These are phyloP conservation scores for Drosophila pallidifrons DNA, from an alignment of 1,140 invertebrate genomes.

Conservation along the genomic window DNA sequence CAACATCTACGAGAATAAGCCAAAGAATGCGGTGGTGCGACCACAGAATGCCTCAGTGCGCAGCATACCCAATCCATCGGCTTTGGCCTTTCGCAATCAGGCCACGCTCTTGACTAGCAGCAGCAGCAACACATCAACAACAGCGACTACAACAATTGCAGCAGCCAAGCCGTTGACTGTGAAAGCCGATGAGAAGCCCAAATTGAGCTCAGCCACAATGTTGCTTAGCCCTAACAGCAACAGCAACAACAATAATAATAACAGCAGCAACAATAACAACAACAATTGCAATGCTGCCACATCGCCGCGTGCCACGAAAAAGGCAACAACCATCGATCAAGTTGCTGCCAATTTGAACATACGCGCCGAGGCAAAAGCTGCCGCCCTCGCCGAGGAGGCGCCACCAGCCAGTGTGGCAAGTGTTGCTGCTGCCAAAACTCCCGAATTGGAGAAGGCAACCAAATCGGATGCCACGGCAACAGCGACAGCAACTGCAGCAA, in stretches of 20 bases:
- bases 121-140: slow-evolving; percentile 18
- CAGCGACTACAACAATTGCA: slow-evolving; percentile 11
- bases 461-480: slow-evolving; percentile 40
- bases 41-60: slow-evolving; percentile 83
- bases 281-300: slow-evolving; percentile 49
- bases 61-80: slow-evolving; percentile 84
- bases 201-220: slow-evolving; percentile 30
- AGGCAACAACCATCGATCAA: slow-evolving; percentile 78
- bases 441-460: slow-evolving; percentile 50
- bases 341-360: slow-evolving; percentile 83
- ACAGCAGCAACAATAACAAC: slow-evolving; percentile 16
- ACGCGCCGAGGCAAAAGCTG: slow-evolving; percentile 77
- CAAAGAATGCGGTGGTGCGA: slow-evolving; percentile 72
- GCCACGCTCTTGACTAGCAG: slow-evolving; percentile 18
- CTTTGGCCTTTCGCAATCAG: slow-evolving; percentile 82
- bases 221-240: slow-evolving; percentile 44
- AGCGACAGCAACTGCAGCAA: background rate
- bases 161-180: slow-evolving; percentile 52
- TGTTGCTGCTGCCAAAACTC: slow-evolving; percentile 38
- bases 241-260: slow-evolving; percentile 13
- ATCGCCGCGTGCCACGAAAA: slow-evolving; percentile 64
- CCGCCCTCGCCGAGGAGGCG: slow-evolving; percentile 69
- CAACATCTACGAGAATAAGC: slow-evolving; percentile 58
- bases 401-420: slow-evolving; percentile 31
- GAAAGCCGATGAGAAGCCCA: slow-evolving; percentile 53